Evolutionary conservation across 2,797 vertebrate species (phyloP).

Genomic region (Pseudocheirus occidentalis): DNA sequence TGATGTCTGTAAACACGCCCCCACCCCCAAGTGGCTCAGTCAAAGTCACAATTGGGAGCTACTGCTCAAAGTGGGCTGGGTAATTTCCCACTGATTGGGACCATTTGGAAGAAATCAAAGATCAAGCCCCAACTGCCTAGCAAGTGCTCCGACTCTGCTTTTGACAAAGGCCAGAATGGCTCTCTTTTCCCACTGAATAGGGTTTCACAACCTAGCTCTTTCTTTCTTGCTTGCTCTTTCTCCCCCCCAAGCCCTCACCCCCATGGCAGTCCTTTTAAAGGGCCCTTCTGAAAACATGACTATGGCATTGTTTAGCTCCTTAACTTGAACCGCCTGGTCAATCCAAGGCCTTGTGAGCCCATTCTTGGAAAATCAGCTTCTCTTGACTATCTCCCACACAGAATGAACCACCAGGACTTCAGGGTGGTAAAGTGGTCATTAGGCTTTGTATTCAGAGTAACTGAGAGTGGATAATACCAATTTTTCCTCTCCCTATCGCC

Average conservation of each 20-base stretch:
- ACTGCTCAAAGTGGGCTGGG: slow-evolving; percentile 60
- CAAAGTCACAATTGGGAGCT: not conserved
- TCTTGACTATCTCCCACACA: not conserved
- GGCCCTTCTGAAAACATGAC: not conserved
- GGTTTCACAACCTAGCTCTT: not conserved
- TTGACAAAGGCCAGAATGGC: slow-evolving; percentile 23
- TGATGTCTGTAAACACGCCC: not conserved
- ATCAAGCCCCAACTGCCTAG: slow-evolving; percentile 1
- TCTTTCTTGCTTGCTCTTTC: slow-evolving; percentile 18
- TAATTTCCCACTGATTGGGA: slow-evolving; percentile 27
- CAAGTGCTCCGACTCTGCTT: not conserved
- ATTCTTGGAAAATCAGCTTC: not conserved
- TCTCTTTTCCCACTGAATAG: not conserved
- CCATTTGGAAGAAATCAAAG: slow-evolving; percentile 49
- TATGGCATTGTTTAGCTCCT: not conserved
- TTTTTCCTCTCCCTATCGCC: not conserved
- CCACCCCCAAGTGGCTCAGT: not conserved
- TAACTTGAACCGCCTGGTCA: not conserved
- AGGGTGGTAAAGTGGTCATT: not conserved
- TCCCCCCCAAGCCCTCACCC: not conserved
- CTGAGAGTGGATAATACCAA: not conserved
- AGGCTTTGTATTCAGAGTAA: not conserved
- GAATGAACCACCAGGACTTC: not conserved
- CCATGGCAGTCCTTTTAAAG: not conserved
- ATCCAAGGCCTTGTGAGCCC: not conserved